Percentiles rank a stretch among this genome's conserved stretches.
phyloP scores from a whole-genome alignment of 1,140 invertebrate genomes.

The Belonocnema kinseyi region DNA sequence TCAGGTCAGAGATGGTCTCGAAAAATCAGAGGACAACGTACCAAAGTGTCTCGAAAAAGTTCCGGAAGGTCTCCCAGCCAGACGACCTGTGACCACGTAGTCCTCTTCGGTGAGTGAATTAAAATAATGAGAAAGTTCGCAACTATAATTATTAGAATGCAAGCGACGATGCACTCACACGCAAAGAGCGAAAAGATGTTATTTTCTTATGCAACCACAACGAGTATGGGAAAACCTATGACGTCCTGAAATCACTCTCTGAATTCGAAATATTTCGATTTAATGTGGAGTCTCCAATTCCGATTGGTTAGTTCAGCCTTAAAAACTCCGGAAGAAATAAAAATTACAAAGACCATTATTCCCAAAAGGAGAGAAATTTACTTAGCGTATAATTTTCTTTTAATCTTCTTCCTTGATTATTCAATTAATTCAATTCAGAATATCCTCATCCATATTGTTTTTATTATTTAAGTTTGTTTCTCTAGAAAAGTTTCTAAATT shows the following conservation, averaged over 20 bases:
- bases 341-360: too few species aligned
- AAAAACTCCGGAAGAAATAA: too few species aligned
- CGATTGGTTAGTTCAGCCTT: too few species aligned
- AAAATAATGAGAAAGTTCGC: conserved; percentile 34
- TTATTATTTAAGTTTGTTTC: not conserved
- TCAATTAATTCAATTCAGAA: conserved; percentile 1
- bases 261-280: not conserved
- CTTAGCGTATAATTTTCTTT: too few species aligned
- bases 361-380: too few species aligned
- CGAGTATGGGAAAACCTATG: not conserved
- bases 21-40: conserved; percentile 52
- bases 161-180: not conserved
- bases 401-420: not conserved
- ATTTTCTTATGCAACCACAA: not conserved
- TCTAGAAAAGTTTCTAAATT: not conserved
- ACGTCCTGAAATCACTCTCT: conserved; percentile 25
- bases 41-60: conserved; percentile 47
- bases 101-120: conserved; percentile 35
- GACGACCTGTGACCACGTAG: conserved; percentile 18
- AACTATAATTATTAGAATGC: conserved; percentile 10
- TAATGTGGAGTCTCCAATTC: not conserved
- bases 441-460: not conserved
- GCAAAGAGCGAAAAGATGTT: not conserved
- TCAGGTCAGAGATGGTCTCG: conserved; percentile 43
- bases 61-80: conserved; percentile 40